phyloP scores from a whole-genome alignment of 2,113 vertebrate genomes.

The Apaloderma vittatum region DNA sequence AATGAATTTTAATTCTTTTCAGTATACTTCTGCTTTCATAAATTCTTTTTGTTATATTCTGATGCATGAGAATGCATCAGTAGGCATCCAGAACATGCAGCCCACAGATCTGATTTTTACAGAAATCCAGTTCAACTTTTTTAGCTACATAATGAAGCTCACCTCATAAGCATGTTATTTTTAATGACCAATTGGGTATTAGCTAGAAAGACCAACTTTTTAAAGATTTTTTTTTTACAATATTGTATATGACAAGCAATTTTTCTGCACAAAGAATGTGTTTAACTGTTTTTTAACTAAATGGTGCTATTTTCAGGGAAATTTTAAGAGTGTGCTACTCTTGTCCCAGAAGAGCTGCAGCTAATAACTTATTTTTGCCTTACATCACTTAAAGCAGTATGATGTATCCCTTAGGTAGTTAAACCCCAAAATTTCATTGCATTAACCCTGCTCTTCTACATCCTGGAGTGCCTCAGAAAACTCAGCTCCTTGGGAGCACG shows the following conservation, averaged over 20 bases:
- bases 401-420: neutral
- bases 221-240: neutral
- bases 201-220: neutral
- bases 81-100: neutral
- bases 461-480: neutral
- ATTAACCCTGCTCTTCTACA: neutral
- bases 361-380: neutral
- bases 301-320: neutral
- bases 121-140: neutral
- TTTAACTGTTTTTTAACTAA: neutral
- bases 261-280: neutral
- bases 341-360: neutral
- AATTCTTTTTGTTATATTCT: conserved; percentile 35
- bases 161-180: neutral
- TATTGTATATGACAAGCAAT: neutral
- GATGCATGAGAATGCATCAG: neutral
- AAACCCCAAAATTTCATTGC: neutral
- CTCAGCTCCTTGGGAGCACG: neutral
- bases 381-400: neutral
- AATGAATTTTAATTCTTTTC: conserved; percentile 61
- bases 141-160: neutral
- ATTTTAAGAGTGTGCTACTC: neutral
- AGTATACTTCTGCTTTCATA: conserved; percentile 7
- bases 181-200: neutral
- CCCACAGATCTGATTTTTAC: conserved; percentile 21